Percentiles rank a stretch among this genome's conserved stretches.
Conservation (phyloP, 2,113 vertebrate species). For the Mormoops blainvillei region DNA sequence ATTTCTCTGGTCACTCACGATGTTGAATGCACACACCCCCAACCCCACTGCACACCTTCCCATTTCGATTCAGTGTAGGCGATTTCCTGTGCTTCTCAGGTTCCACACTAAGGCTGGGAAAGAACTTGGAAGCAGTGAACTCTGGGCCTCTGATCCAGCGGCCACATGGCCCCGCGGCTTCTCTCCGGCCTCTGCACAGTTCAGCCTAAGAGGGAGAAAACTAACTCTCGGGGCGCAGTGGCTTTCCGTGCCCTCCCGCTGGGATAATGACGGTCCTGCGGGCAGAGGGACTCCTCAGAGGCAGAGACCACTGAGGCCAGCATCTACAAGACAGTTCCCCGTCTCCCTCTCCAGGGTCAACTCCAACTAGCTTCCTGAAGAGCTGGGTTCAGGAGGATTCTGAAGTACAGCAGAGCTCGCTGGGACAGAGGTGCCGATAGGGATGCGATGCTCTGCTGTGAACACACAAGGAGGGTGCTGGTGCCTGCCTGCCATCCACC, state of each 20-base stretch:
- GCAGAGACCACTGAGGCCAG: neutral
- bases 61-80: neutral
- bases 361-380: neutral
- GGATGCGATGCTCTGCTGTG: neutral
- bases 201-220: neutral
- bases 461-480: neutral
- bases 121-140: neutral
- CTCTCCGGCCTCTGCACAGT: neutral
- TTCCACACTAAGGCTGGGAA: neutral
- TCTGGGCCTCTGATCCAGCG: neutral
- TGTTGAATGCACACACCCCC: neutral
- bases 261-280: neutral
- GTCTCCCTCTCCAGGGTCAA: neutral
- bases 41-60: neutral
- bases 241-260: neutral
- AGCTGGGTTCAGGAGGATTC: neutral
- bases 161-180: accelerated
- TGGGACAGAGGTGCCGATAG: accelerated
- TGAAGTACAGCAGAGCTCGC: neutral
- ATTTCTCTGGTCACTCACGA: neutral
- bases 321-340: neutral
- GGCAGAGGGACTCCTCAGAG: neutral
- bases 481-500: neutral
- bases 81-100: neutral
- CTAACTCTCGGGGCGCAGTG: neutral